Percentiles rank a stretch among this genome's conserved stretches.
These are phyloP conservation scores for Nymphalis io DNA, from an alignment of 1,140 invertebrate species.

Conservation along the genomic window DNA sequence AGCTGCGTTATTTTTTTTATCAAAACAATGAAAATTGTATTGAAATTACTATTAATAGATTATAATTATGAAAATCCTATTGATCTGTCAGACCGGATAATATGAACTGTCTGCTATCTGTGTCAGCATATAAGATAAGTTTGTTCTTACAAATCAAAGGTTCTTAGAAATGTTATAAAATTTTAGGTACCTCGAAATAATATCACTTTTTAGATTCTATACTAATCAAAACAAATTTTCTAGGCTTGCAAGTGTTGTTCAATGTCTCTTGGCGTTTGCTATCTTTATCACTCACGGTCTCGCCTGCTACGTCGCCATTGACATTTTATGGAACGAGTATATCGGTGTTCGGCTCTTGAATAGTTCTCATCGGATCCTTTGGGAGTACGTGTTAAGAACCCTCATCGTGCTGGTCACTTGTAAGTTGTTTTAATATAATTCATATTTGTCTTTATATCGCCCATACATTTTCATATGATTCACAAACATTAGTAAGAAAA, in stretches of 20 bases:
- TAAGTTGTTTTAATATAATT: conserved; percentile 52
- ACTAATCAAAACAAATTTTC: conserved; percentile 40
- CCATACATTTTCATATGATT: too few relatives aligned
- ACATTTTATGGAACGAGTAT: conserved; percentile 88
- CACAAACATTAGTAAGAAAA: too few relatives aligned
- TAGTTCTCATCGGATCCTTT: conserved; percentile 58
- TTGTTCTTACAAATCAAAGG: background rate
- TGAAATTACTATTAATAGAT: too few relatives aligned
- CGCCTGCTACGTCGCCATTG: conserved; percentile 94
- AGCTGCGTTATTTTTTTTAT: background rate
- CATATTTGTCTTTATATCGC: too few relatives aligned
- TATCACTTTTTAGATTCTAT: background rate
- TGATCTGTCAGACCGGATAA: too few relatives aligned
- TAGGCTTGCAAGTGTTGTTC: conserved; percentile 87
- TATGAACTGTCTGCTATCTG: too few relatives aligned
- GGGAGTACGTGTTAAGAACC: conserved; percentile 74
- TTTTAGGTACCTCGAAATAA: too few relatives aligned
- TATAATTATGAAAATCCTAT: too few relatives aligned
- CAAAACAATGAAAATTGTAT: background rate
- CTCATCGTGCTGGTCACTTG: conserved; percentile 73
- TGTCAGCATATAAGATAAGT: too few relatives aligned
- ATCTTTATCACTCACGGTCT: conserved; percentile 93
- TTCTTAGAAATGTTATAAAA: background rate
- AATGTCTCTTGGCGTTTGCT: conserved; percentile 88
- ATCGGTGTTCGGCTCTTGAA: conserved; percentile 60